Base-by-base conservation (phyloP, 2,888 invertebrate genomes). In the Nomada goodeniana region DNA sequence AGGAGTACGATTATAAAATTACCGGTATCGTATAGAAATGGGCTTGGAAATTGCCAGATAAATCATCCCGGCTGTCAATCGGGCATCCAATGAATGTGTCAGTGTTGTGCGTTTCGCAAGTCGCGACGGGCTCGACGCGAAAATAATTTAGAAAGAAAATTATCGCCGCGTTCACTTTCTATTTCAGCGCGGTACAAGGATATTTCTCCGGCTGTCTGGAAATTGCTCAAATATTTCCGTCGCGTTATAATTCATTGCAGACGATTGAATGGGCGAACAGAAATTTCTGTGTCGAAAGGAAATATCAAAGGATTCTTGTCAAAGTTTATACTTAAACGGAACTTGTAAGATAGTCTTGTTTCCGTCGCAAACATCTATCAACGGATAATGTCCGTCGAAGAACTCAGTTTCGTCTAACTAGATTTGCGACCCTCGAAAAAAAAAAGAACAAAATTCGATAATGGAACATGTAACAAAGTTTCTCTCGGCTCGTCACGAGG, bases 1-100 rank as follows among this genome's bases (percentile, higher is more conserved):
- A 44, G 47, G 47, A 29, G 29, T 29, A 23, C 57, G 57, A 55
- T 64, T 59, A 29, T 52, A 67, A 72, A 67, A 77, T 77, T 36
- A 23, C 42, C 29, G 47, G 67, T 15, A 61, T 72, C 47, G 60
- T 20, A 2, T 15, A 18, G 50, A 20, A 36, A 61, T 23, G 18
- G 10, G 42, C 18, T 42, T 9, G 20, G 1, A 29, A 18, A 15
- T 42, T 13, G 57, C 36, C n/a, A 13, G 65, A 53, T 77, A 67
- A 77, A 77, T 77, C 72, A 67, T 76, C 47, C 55, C 2, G 65
- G 36, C 50, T 59, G 50, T 57, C 65, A 4, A n/a, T 50, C 36
- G 53, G 65, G 42, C 50, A 59, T 36, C 50, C 65, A 2, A n/a
- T 36, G 64, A 44, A 68, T 68, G 68, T 68, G 68, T 61, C 75